Conservation (phyloP, 2,888 invertebrate species). For the Pedicia rivosa region DNA sequence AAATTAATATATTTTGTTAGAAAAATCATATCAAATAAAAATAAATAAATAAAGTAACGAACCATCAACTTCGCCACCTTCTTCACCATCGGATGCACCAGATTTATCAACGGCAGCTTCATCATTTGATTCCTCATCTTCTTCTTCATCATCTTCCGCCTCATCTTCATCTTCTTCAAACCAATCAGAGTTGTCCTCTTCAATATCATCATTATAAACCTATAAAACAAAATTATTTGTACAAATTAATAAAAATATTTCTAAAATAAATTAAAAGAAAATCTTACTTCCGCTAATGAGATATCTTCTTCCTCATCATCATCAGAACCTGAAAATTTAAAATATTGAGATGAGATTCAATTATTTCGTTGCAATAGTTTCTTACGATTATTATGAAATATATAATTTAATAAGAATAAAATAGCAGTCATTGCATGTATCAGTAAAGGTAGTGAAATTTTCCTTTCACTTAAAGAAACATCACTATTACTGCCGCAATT, state of each 20-base stretch:
- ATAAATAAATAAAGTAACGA: slow-evolving; percentile 20
- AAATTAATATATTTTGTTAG: slow-evolving; percentile 5
- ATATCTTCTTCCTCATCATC: slow-evolving; percentile 41
- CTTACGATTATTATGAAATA: slow-evolving; percentile 5
- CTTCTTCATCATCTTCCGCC: slow-evolving; percentile 26
- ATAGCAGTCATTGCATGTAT: slow-evolving; percentile 16
- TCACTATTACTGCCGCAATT: too few species aligned
- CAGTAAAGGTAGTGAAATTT: slow-evolving; percentile 1
- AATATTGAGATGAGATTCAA: slow-evolving; percentile 7
- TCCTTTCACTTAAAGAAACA: too few species aligned
- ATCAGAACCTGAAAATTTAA: slow-evolving; percentile 32
- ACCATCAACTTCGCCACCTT: slow-evolving; percentile 25
- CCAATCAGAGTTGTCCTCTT: slow-evolving; percentile 47
- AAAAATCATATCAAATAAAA: background rate
- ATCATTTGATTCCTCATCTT: slow-evolving; percentile 26
- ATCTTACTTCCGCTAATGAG: slow-evolving; percentile 30
- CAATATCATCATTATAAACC: slow-evolving; percentile 35
- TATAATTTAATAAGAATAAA: slow-evolving; percentile 13
- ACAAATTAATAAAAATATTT: slow-evolving; percentile 10
- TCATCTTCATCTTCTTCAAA: slow-evolving; percentile 35
- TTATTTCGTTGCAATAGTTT: slow-evolving; percentile 16
- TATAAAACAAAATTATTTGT: slow-evolving; percentile 31
- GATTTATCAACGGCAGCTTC: slow-evolving; percentile 22
- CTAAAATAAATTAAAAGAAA: slow-evolving; percentile 8
- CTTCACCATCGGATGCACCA: slow-evolving; percentile 16